Evolutionary conservation across 2,888 invertebrate species (phyloP).

Genomic region (Sarcophaga carnaria): DNA sequence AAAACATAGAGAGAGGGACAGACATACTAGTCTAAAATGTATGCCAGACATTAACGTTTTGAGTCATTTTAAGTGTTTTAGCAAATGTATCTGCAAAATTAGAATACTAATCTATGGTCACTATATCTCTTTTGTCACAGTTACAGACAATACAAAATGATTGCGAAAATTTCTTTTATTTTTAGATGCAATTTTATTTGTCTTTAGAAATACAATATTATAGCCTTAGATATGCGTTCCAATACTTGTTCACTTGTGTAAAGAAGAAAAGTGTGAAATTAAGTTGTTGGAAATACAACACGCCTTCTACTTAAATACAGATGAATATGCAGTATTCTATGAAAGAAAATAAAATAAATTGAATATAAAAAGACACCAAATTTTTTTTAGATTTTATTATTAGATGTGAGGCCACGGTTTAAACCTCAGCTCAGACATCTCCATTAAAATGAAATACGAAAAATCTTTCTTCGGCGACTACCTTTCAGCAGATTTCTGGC

Average conservation of each 20-base stretch:
- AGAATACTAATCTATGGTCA: slow-evolving; percentile 31
- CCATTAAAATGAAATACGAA: too few relatives aligned
- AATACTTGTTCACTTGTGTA: neutral
- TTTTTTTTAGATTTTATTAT: neutral
- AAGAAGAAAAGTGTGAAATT: slow-evolving; percentile 43
- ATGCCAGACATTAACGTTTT: slow-evolving; percentile 32
- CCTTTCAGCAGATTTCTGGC: too few relatives aligned
- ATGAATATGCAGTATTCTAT: neutral
- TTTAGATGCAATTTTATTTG: slow-evolving; percentile 30
- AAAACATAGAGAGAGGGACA: neutral
- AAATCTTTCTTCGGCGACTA: too few relatives aligned
- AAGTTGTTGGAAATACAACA: slow-evolving; percentile 52
- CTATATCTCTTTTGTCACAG: slow-evolving; percentile 1
- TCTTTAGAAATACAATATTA: slow-evolving; percentile 9
- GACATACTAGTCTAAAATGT: slow-evolving; percentile 8
- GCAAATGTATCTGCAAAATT: slow-evolving; percentile 47
- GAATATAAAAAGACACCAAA: neutral
- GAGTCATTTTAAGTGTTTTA: slow-evolving; percentile 12
- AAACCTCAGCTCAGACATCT: too few relatives aligned
- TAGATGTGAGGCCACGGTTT: too few relatives aligned
- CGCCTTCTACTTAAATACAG: slow-evolving; percentile 57
- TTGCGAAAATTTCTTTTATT: neutral
- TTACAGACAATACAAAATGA: slow-evolving; percentile 14
- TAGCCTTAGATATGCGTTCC: neutral
- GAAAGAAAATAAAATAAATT: slow-evolving; percentile 12